Evolutionary conservation across 2,888 invertebrate genomes (phyloP).

Genomic region (Euzetes globulus): DNA sequence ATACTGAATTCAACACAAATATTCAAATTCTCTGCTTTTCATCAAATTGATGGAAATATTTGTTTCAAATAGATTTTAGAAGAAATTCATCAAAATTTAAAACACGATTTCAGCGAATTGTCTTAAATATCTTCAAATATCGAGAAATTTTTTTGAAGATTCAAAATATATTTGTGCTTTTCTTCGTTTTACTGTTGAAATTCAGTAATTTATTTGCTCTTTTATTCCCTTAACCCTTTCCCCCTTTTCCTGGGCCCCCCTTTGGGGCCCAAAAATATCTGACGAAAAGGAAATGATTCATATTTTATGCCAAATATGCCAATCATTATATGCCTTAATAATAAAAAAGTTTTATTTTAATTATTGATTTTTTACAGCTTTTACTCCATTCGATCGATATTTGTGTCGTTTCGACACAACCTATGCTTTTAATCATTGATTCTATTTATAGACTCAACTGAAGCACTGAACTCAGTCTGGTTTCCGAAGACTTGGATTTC

Average conservation of each 20-base stretch:
- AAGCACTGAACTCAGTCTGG: neutral
- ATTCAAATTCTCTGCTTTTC: neutral
- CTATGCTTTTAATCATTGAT: neutral
- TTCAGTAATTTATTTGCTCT: slow-evolving; percentile 1
- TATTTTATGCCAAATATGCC: neutral
- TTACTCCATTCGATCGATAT: neutral
- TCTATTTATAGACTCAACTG: neutral
- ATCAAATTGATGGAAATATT: neutral
- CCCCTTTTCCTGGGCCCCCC: neutral
- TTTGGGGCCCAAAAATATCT: neutral
- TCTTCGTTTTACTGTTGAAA: neutral
- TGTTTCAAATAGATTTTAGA: neutral
- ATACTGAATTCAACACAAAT: neutral
- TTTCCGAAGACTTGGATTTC: neutral
- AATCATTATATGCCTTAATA: neutral
- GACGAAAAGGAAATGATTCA: slow-evolving; percentile 9
- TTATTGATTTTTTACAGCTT: slow-evolving; percentile 9
- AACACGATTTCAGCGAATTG: neutral
- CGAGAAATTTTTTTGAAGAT: neutral
- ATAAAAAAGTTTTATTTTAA: neutral
- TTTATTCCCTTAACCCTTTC: neutral
- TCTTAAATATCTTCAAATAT: neutral
- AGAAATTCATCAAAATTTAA: neutral
- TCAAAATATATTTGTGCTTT: neutral
- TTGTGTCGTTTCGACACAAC: neutral